Conservation (phyloP, 2,888 invertebrate species). For the Amphipoea lucens region DNA sequence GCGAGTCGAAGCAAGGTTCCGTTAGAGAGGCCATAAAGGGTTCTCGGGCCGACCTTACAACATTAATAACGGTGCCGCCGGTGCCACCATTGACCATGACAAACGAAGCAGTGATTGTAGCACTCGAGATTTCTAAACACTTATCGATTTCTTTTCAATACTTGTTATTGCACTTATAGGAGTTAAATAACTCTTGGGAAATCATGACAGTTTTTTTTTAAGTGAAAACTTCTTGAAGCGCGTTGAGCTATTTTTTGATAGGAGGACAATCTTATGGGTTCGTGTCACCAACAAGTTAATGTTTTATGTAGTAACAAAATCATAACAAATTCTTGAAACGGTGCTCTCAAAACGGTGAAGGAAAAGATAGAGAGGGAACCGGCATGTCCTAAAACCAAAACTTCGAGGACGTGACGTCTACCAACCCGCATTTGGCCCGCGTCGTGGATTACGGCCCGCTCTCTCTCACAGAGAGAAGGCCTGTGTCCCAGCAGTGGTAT, state of each 20-base stretch:
- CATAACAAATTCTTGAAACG: not conserved
- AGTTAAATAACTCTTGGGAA: not conserved
- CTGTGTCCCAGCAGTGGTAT: not conserved
- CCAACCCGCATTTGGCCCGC: no score
- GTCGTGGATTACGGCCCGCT: not conserved
- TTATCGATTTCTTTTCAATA: slow-evolving; percentile 27
- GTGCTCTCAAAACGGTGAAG: not conserved
- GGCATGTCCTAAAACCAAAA: not conserved
- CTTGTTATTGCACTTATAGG: not conserved
- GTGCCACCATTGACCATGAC: slow-evolving; percentile 65
- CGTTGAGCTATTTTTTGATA: not conserved
- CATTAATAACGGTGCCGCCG: slow-evolving; percentile 60
- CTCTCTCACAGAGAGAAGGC: not conserved
- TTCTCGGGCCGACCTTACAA: slow-evolving; percentile 69
- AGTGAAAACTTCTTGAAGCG: not conserved
- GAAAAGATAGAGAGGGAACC: not conserved
- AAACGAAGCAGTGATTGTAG: slow-evolving; percentile 37
- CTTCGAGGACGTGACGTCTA: not conserved
- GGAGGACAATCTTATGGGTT: not conserved
- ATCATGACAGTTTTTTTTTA: not conserved
- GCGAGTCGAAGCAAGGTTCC: slow-evolving; percentile 63
- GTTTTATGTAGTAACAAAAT: not conserved
- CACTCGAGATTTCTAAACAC: slow-evolving; percentile 18
- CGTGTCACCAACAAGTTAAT: not conserved
- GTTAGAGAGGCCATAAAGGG: slow-evolving; percentile 74